Evolutionary conservation across 1,140 invertebrate genomes (phyloP).

Genomic region (Tigriopus japonicus): DNA sequence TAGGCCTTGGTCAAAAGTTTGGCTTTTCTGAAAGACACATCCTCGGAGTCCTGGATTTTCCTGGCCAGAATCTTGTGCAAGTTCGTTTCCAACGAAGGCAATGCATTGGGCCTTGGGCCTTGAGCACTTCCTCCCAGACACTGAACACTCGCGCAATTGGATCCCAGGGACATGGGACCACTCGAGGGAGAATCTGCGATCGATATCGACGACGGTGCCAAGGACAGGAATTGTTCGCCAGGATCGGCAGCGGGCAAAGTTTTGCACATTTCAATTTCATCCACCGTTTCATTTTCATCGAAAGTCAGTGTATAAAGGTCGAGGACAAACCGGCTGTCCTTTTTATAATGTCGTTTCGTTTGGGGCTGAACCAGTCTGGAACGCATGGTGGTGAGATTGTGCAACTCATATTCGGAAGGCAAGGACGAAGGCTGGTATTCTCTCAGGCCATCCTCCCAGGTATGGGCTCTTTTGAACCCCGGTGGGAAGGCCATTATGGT

Average conservation of each 20-base stretch:
- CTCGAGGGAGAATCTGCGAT: background rate
- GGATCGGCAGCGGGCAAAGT: background rate
- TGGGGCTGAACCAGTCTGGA: too few relatives aligned
- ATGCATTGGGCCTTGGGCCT: background rate
- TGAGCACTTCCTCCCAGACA: background rate
- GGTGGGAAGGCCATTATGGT: too few relatives aligned
- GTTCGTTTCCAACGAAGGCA: background rate
- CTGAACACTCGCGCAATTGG: background rate
- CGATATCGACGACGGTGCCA: background rate
- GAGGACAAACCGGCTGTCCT: constrained; percentile 55
- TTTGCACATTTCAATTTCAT: constrained; percentile 20
- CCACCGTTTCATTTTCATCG: constrained; percentile 50
- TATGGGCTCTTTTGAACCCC: too few relatives aligned
- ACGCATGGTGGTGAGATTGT: too few relatives aligned
- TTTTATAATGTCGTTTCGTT: constrained; percentile 50
- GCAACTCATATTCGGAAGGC: too few relatives aligned
- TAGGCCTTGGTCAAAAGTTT: background rate
- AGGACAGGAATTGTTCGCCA: background rate
- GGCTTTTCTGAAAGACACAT: background rate
- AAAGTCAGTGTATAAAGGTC: constrained; percentile 65
- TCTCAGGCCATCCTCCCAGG: too few relatives aligned
- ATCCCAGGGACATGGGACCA: background rate
- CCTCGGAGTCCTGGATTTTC: background rate
- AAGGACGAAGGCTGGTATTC: too few relatives aligned
- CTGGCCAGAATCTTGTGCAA: background rate